phyloP scores from a whole-genome alignment of 2,797 vertebrate species.

The Eulemur albifrons region DNA sequence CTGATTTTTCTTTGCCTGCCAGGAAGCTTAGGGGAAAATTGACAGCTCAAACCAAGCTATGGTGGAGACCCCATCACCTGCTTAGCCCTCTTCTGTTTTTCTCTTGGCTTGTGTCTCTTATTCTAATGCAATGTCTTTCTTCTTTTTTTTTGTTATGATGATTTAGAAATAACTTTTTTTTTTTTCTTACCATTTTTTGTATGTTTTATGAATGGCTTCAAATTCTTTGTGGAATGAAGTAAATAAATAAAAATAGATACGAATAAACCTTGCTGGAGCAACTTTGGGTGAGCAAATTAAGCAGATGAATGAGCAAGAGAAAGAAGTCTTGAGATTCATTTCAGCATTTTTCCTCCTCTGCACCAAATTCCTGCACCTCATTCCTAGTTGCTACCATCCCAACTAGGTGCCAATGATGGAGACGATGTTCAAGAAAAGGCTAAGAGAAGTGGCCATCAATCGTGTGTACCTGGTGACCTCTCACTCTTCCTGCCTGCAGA shows the following conservation, averaged over 20 bases:
- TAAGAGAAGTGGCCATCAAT: background rate
- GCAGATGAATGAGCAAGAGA: background rate
- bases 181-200: background rate
- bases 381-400: background rate
- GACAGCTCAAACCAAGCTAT: background rate
- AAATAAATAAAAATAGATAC: constrained; percentile 25
- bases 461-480: background rate
- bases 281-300: background rate
- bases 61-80: background rate
- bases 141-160: background rate
- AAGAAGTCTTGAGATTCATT: background rate
- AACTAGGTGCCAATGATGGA: background rate
- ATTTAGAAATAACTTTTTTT: background rate
- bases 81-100: background rate
- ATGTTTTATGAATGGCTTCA: background rate
- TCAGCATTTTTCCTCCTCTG: background rate
- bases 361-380: background rate
- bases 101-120: background rate
- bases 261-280: background rate
- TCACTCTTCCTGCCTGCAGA: background rate
- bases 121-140: background rate
- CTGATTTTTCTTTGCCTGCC: background rate
- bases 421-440: background rate
- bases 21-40: constrained; percentile 22
- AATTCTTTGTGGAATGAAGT: background rate